phyloP scores from a whole-genome alignment of 1,140 invertebrate species.

The Tetramorium alpestre region DNA sequence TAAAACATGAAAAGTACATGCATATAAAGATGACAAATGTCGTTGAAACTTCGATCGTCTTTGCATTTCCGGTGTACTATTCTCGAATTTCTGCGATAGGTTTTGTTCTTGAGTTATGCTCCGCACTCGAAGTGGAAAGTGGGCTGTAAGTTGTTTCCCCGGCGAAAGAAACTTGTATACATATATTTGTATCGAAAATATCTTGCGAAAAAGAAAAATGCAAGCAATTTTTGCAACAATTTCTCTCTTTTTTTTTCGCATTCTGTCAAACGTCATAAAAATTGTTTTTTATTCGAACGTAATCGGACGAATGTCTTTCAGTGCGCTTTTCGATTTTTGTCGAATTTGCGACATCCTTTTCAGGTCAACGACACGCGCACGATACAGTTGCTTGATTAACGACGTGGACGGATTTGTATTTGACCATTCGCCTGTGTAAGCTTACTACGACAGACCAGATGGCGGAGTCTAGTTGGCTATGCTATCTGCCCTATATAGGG shows the following conservation, averaged over 20 bases:
- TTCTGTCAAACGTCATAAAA: background rate
- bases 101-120: constrained; percentile 13
- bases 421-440: constrained; percentile 37
- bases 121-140: background rate
- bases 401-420: constrained; percentile 47
- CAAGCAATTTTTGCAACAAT: background rate
- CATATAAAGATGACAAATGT: background rate
- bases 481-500: constrained; percentile 42
- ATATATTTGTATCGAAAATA: background rate
- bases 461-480: constrained; percentile 39
- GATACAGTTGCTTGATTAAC: constrained; percentile 42
- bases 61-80: constrained; percentile 6
- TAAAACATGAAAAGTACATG: background rate
- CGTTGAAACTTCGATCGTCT: constrained; percentile 11
- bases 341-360: background rate
- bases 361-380: background rate
- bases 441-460: constrained; percentile 36
- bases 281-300: background rate
- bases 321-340: background rate
- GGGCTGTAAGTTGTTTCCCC: background rate
- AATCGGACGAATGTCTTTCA: background rate
- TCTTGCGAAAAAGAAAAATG: background rate
- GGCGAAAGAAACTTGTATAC: background rate
- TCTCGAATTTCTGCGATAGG: constrained; percentile 4
- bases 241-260: background rate